These are phyloP conservation scores for Umimayanthus chanpuru DNA, from an alignment of 92 coral and sea anemone genomes.

Conservation along the genomic window DNA sequence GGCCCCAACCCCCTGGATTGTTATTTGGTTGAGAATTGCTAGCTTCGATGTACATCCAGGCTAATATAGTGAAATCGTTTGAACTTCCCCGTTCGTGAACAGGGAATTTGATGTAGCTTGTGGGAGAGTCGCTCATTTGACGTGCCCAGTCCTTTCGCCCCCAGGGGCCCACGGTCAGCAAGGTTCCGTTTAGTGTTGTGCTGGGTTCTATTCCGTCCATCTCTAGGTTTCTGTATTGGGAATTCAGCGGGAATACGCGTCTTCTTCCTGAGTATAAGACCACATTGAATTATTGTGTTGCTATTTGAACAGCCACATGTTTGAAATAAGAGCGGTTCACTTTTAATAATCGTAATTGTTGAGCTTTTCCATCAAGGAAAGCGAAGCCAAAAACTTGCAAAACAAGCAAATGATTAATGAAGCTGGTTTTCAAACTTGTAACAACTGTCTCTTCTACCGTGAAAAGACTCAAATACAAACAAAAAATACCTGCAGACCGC, in stretches of 20 bases:
- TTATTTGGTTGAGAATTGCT: background rate
- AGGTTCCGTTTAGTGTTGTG: background rate
- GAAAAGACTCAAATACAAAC: too few relatives aligned
- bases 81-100: background rate
- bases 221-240: background rate
- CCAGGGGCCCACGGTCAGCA: conserved; percentile 27
- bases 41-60: conserved; percentile 12
- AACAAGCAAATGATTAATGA: too few relatives aligned
- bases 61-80: conserved; percentile 25
- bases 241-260: conserved; percentile 28
- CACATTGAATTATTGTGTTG: too few relatives aligned
- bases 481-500: too few relatives aligned
- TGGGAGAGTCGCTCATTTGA: background rate
- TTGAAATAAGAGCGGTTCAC: background rate
- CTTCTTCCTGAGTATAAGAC: conserved; percentile 5
- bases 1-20: conserved; percentile 6
- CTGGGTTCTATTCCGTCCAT: conserved; percentile 23
- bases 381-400: too few relatives aligned
- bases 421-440: too few relatives aligned
- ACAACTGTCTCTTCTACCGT: too few relatives aligned
- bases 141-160: conserved; percentile 26
- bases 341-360: background rate
- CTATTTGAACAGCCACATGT: too few relatives aligned
- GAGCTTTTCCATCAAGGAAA: too few relatives aligned
- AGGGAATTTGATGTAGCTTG: background rate